Evolutionary conservation across 2,797 vertebrate genomes (phyloP).

Genomic region (Gadopsis bispinosus): DNA sequence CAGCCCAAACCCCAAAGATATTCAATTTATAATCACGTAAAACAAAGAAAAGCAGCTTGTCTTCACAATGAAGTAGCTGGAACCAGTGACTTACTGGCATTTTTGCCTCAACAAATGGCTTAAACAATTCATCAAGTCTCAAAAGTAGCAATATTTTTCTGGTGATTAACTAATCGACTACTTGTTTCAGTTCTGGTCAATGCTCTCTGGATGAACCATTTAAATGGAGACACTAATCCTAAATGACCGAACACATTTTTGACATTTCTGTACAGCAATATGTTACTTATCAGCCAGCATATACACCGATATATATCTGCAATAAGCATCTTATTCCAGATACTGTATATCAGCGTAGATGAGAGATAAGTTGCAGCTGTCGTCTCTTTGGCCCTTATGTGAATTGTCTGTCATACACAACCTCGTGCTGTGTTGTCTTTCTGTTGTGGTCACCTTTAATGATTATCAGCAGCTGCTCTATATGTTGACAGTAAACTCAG

Average conservation of each 20-base stretch:
- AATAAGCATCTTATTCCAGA: not conserved
- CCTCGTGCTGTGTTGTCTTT: not conserved
- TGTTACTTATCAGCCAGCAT: no score
- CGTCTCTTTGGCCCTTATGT: not conserved
- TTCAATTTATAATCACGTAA: not conserved
- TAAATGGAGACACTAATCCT: no score
- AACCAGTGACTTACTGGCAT: not conserved
- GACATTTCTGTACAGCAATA: no score
- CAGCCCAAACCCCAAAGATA: not conserved
- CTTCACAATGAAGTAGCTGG: not conserved
- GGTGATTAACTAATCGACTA: not conserved
- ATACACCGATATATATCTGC: not conserved
- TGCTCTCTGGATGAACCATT: no score
- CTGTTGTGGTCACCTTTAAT: not conserved
- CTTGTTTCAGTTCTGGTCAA: not conserved
- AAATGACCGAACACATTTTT: no score
- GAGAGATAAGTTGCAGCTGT: not conserved
- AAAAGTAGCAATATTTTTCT: not conserved
- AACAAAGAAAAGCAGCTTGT: not conserved
- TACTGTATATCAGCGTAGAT: not conserved
- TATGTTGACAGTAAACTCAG: slow-evolving; percentile 39
- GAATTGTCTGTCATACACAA: not conserved
- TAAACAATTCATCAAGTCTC: not conserved
- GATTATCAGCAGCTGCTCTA: slow-evolving; percentile 25
- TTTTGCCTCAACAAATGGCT: not conserved